Conservation (phyloP, 2,888 invertebrate species). For the Trachelus stipa region DNA sequence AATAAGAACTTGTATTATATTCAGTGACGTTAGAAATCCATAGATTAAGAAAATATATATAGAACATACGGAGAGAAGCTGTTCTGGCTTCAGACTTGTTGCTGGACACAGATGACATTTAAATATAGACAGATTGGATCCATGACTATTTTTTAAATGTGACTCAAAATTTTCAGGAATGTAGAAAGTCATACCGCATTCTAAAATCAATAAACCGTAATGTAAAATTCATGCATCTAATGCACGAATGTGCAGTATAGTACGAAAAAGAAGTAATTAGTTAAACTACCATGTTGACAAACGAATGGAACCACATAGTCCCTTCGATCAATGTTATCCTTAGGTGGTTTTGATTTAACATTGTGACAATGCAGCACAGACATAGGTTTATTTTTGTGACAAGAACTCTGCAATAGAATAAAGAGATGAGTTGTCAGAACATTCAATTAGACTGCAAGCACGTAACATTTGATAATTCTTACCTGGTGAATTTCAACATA, state of each 20-base stretch:
- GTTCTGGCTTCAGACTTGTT: slow-evolving; percentile 53
- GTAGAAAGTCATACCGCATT: slow-evolving; percentile 59
- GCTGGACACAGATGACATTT: slow-evolving; percentile 68
- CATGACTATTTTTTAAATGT: slow-evolving; percentile 57
- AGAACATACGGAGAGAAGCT: slow-evolving; percentile 46
- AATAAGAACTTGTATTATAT: slow-evolving; percentile 2
- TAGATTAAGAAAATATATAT: neutral
- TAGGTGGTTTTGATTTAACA: slow-evolving; percentile 31
- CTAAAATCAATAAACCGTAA: slow-evolving; percentile 32
- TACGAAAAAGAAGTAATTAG: neutral
- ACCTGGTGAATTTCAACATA: slow-evolving; percentile 74
- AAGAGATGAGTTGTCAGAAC: neutral
- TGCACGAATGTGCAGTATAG: neutral
- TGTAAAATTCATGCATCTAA: neutral
- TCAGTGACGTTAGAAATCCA: slow-evolving; percentile 1
- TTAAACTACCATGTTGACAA: slow-evolving; percentile 52
- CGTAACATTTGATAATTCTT: slow-evolving; percentile 11
- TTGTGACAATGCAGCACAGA: slow-evolving; percentile 31
- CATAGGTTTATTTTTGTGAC: slow-evolving; percentile 23
- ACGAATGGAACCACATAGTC: slow-evolving; percentile 54
- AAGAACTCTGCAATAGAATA: neutral
- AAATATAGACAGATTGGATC: slow-evolving; percentile 29
- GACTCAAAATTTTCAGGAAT: slow-evolving; percentile 56
- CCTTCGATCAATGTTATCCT: slow-evolving; percentile 46
- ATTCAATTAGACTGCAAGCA: neutral